phyloP scores from a whole-genome alignment of 2,888 invertebrate genomes.

The Eueremaeus valkanovi region DNA sequence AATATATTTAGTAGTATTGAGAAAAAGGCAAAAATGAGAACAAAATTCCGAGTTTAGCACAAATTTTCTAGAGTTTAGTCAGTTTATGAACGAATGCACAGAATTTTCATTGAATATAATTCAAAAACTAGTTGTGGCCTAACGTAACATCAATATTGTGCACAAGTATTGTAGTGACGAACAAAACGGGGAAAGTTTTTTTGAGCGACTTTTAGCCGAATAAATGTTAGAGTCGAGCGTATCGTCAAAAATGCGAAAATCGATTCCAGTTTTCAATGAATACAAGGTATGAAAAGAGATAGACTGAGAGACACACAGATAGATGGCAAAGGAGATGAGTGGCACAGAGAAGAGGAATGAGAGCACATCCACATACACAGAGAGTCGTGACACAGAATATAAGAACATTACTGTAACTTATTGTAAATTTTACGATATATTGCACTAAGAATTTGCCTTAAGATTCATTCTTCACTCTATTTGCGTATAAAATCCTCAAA shows the following conservation, averaged over 20 bases:
- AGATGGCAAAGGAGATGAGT: neutral
- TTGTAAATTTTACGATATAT: neutral
- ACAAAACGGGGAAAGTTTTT: neutral
- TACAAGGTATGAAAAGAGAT: constrained; percentile 2
- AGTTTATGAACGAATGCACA: too few species aligned
- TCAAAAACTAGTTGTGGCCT: neutral
- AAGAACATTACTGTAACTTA: neutral
- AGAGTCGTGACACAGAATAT: neutral
- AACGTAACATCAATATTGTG: neutral
- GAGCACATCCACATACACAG: too few species aligned
- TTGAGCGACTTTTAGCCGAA: neutral
- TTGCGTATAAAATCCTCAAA: too few species aligned
- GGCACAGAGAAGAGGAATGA: neutral
- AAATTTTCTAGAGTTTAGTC: too few species aligned
- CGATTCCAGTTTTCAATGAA: constrained; percentile 7
- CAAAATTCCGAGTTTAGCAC: too few species aligned
- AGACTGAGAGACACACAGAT: neutral
- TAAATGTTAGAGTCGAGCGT: neutral
- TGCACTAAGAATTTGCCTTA: neutral
- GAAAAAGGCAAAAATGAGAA: too few species aligned
- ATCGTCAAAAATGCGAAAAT: neutral
- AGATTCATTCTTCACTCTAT: too few species aligned
- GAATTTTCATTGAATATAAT: neutral
- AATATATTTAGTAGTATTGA: too few species aligned
- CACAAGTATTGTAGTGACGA: neutral